Conservation (phyloP, 1,140 invertebrate species). For the Samia ricini region DNA sequence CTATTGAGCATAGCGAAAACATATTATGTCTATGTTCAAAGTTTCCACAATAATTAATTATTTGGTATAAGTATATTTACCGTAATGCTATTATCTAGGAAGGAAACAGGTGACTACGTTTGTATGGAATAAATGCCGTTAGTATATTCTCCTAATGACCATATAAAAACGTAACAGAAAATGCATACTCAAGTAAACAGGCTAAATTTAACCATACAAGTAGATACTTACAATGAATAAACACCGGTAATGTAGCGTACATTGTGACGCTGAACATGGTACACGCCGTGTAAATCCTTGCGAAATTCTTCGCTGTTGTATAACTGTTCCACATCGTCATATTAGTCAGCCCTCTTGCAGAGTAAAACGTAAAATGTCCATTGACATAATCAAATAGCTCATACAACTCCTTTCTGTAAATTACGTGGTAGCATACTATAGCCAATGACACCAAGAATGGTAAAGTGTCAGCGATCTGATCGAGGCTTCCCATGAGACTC, state of each 20-base stretch:
- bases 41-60: no score
- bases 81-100: no score
- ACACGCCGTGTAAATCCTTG: constrained; percentile 54
- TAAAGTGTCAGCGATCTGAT: constrained; percentile 51
- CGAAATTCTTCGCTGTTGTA: constrained; percentile 46
- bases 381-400: constrained; percentile 48
- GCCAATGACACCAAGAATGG: constrained; percentile 45
- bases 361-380: constrained; percentile 50
- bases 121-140: no score
- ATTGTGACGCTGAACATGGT: constrained; percentile 55
- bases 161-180: no score
- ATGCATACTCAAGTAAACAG: no score
- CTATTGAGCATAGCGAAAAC: no score
- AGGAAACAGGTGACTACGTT: no score
- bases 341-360: constrained; percentile 56
- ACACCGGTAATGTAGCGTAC: constrained; percentile 48
- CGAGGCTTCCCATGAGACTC: constrained; percentile 49
- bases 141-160: no score
- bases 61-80: no score
- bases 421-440: constrained; percentile 51
- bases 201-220: no score
- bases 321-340: constrained; percentile 63
- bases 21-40: no score
- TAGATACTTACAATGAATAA: constrained; percentile 52
- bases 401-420: constrained; percentile 48